Base-by-base conservation (phyloP, 2,113 vertebrate species). In the Silurus asotus region DNA sequence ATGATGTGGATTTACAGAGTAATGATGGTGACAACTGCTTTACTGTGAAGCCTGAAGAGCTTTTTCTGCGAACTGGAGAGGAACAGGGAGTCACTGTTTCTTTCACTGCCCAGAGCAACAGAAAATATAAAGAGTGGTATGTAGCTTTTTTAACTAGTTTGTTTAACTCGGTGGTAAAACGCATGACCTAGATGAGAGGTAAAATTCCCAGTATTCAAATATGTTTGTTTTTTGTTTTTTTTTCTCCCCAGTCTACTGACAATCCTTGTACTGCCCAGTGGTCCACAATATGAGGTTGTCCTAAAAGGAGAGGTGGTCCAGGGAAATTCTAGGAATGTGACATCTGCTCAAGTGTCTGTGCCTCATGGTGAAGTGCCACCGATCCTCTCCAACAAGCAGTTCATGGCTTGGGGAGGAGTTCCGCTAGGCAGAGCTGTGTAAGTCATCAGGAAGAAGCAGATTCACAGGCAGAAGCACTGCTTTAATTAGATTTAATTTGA, bases 341-440 rank as follows among this genome's bases (percentile, higher is more conserved):
- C 88, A 83, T 74, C 90, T 3, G n/a, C 75, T 59, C 11, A 83
- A 53, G 87, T 56, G 53, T 65, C 90, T 45, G 70, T 14, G 59
- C 86, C 83, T 64, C 88, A 92, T 84, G 86, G 76, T 37, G 94
- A 96, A 62, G 90, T 96, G 83, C 96, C 97, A 3, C 95, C 95
- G 0, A 96, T 99, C 88, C 97, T 99, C 8, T 98, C 98, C 85
- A 99, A 99, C 91, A 98, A 97, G 89, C 97, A 99, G 61, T 97
- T 97, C 58, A 86, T 99, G 88, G 92, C 95, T 9, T 99, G 98
- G 98, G 98, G 97, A 92, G 97, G 97, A 15, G 95, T 99, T 67
- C 91, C 94, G 13, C 91, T 99, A 20, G 97, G 97, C 89, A 93
- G 95, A 91, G 96, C 97, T 85, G 93, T 95, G 98, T 99, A 95